These are phyloP conservation scores for Halcyon smyrnensis DNA, from an alignment of 2,797 vertebrate species.

Conservation along the genomic window DNA sequence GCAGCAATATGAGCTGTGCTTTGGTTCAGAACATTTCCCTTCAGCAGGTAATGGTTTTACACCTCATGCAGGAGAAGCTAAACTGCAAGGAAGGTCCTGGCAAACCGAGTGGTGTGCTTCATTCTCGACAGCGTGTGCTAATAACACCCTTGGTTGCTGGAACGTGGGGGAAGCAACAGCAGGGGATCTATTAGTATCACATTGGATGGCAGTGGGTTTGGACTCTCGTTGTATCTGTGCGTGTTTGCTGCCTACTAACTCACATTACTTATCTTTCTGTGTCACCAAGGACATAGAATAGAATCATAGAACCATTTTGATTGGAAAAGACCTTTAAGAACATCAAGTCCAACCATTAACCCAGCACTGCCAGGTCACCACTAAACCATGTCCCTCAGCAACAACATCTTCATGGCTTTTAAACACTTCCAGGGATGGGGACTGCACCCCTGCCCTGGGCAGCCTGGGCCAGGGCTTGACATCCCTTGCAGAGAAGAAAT, in stretches of 20 bases:
- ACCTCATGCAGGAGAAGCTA: neutral
- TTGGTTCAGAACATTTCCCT: neutral
- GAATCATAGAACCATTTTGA: neutral
- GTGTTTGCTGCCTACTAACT: neutral
- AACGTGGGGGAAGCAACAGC: neutral
- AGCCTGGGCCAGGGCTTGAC: neutral
- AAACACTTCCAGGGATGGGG: neutral
- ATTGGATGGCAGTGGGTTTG: neutral
- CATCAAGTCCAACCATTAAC: neutral
- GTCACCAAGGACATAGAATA: neutral
- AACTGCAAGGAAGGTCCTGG: neutral
- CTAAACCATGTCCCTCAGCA: neutral
- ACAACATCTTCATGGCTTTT: neutral
- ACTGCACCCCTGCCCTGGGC: neutral
- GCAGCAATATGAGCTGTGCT: neutral
- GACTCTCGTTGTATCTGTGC: neutral
- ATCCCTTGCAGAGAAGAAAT: neutral
- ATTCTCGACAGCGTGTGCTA: neutral
- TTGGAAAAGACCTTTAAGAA: neutral
- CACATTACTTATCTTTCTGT: neutral
- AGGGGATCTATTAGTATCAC: neutral
- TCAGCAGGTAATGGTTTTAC: neutral
- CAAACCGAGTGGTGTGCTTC: neutral
- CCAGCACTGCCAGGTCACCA: neutral
- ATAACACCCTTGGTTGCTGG: fast-evolving